These are phyloP conservation scores for Nebria salina DNA, from an alignment of 2,888 invertebrate genomes.

Conservation along the genomic window DNA sequence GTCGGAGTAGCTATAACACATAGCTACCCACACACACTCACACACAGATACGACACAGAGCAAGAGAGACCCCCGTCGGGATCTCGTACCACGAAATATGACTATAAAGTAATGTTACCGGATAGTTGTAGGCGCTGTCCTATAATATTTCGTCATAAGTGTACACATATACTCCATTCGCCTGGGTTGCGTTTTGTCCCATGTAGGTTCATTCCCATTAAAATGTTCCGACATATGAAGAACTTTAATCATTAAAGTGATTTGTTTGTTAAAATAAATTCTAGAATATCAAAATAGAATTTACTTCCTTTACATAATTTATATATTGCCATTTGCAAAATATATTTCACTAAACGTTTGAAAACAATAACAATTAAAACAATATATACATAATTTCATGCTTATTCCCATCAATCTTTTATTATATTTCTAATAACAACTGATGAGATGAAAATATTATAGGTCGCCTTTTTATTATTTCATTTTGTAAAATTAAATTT, in stretches of 20 bases:
- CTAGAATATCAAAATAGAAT: neutral
- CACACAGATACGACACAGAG: neutral
- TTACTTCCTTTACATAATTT: neutral
- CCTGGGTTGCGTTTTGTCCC: neutral
- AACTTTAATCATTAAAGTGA: neutral
- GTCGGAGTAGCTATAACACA: too few relatives aligned
- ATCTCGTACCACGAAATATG: constrained; percentile 39
- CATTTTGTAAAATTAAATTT: too few relatives aligned
- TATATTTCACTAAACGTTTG: too few relatives aligned
- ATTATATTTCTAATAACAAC: too few relatives aligned
- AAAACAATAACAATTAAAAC: too few relatives aligned
- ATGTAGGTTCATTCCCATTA: neutral
- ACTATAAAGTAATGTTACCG: constrained; percentile 44
- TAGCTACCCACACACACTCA: too few relatives aligned
- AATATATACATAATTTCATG: too few relatives aligned
- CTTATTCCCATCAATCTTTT: too few relatives aligned
- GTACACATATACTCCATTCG: neutral
- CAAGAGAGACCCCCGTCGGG: constrained; percentile 9
- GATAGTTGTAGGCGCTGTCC: constrained; percentile 44
- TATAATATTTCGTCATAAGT: constrained; percentile 44
- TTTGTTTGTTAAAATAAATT: neutral
- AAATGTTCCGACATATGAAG: neutral
- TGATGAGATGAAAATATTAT: too few relatives aligned
- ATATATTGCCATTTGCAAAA: too few relatives aligned
- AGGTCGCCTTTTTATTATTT: too few relatives aligned